phyloP scores from a whole-genome alignment of 2,888 invertebrate genomes.

The Drosophila borborema region DNA sequence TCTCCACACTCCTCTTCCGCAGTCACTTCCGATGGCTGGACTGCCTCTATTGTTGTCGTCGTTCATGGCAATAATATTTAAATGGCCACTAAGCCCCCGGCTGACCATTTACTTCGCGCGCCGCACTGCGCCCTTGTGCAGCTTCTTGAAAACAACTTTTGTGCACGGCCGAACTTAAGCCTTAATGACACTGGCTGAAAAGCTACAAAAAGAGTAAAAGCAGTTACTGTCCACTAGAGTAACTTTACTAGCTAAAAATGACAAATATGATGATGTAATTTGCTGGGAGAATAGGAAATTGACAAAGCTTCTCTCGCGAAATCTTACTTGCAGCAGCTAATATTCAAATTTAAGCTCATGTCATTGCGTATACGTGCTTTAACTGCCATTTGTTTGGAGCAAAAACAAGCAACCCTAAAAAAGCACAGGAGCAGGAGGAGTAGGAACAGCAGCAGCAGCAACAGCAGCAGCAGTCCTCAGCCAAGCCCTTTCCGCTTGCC shows the following conservation, averaged over 20 bases:
- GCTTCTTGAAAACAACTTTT: conserved; percentile 51
- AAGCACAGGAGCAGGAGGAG: conserved; percentile 3
- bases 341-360: conserved; percentile 24
- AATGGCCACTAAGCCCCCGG: conserved; percentile 49
- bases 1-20: background rate
- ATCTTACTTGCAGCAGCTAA: background rate
- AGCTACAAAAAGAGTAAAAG: background rate
- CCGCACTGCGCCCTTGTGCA: conserved; percentile 35
- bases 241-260: background rate
- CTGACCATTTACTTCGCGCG: background rate
- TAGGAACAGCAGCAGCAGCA: conserved; percentile 4
- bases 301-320: background rate
- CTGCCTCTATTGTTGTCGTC: conserved; percentile 59
- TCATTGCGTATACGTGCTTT: conserved; percentile 17
- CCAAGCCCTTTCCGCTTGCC: conserved; percentile 10
- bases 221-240: background rate
- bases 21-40: conserved; percentile 13
- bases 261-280: background rate
- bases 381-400: conserved; percentile 29
- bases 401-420: conserved; percentile 53
- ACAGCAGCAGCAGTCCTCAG: conserved; percentile 15
- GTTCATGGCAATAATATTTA: conserved; percentile 76
- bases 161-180: background rate
- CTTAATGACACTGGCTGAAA: conserved; percentile 15
- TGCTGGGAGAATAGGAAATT: too few relatives aligned